Percentiles rank a stretch among this genome's conserved stretches.
phyloP scores from a whole-genome alignment of 2,113 vertebrate genomes.

The Mungos mungo region DNA sequence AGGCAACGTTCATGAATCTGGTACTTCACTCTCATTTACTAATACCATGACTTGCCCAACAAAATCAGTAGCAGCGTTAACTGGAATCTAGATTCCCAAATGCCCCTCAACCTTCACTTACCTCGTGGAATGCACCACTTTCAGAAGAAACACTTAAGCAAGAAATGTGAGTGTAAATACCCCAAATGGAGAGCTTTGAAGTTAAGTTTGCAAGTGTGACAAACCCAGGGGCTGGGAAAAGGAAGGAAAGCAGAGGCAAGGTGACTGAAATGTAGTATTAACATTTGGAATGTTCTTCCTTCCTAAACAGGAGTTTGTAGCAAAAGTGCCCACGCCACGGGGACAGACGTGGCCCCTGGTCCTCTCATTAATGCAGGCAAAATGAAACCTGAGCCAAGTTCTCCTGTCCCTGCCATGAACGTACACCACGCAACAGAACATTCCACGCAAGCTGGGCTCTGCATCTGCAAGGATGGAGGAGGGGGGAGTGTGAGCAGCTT shows the following conservation, averaged over 20 bases:
- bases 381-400: neutral
- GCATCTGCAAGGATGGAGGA: neutral
- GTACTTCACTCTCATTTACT: neutral
- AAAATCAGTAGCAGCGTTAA: neutral
- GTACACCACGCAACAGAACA: neutral
- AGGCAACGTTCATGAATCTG: neutral
- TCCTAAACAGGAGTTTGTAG: neutral
- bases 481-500: neutral
- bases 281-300: neutral
- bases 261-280: neutral
- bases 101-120: neutral
- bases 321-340: neutral
- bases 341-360: neutral
- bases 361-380: neutral
- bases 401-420: neutral
- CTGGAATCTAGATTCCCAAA: neutral
- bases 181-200: neutral
- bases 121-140: neutral
- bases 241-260: neutral
- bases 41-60: neutral
- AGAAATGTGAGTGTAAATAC: neutral
- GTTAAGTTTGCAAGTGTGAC: neutral
- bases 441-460: neutral
- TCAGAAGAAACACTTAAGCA: conserved; percentile 34
- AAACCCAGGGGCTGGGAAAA: neutral